Percentiles rank a stretch among this genome's conserved stretches.
Evolutionary conservation across 2,113 vertebrate genomes (phyloP).

Genomic region (Dasypus novemcinctus): DNA sequence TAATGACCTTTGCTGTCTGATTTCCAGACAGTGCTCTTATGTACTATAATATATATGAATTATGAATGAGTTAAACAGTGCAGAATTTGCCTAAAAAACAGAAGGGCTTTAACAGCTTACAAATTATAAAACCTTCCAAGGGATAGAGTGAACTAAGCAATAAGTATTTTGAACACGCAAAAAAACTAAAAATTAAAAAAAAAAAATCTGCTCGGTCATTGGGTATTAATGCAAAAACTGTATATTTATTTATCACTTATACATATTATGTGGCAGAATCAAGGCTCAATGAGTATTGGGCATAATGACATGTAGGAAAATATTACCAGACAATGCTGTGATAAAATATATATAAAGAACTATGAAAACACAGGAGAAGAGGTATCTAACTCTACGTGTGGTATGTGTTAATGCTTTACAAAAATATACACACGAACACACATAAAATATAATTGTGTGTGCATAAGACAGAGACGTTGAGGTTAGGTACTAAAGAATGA

Average conservation of each 20-base stretch:
- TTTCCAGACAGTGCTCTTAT: neutral
- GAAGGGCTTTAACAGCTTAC: conserved; percentile 4
- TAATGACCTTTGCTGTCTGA: neutral
- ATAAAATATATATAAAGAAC: neutral
- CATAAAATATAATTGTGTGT: neutral
- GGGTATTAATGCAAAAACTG: neutral
- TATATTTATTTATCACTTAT: neutral
- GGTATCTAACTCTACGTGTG: neutral
- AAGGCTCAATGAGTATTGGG: neutral
- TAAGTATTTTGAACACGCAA: neutral
- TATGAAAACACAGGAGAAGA: neutral
- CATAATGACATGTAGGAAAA: neutral
- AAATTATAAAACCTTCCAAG: conserved; percentile 25
- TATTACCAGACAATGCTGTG: neutral
- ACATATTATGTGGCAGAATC: neutral
- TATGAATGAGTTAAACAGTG: neutral
- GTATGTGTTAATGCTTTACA: neutral
- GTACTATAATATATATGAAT: conserved; percentile 10
- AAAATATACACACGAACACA: neutral
- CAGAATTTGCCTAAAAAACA: neutral
- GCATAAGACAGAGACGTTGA: neutral
- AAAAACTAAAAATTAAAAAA: conserved; percentile 23
- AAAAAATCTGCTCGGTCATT: conserved; percentile 1
- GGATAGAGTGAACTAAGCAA: neutral
- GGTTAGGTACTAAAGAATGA: conserved; percentile 17